Evolutionary conservation across 2,797 vertebrate genomes (phyloP).

Genomic region (Halcyon badia): DNA sequence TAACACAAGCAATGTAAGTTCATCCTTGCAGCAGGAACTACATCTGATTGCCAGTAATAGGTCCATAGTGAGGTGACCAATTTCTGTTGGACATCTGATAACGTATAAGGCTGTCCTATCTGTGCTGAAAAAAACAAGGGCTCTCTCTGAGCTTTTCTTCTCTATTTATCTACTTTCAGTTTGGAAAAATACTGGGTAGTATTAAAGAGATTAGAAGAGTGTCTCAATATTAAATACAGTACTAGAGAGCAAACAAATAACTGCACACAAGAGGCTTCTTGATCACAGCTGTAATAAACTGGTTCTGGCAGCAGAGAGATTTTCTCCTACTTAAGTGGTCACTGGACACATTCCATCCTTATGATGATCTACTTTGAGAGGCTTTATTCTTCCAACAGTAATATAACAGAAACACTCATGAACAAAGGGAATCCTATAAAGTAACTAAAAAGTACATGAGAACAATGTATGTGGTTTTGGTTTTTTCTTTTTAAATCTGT

Average conservation of each 20-base stretch:
- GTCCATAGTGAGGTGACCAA: background rate
- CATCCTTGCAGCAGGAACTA: background rate
- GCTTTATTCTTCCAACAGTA: constrained; percentile 49
- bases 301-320: constrained; percentile 37
- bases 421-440: constrained; percentile 13
- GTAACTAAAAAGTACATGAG: background rate
- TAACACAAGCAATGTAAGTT: background rate
- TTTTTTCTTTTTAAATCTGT: background rate
- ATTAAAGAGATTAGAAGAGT: background rate
- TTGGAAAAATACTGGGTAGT: background rate
- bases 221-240: background rate
- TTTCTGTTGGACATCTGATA: background rate
- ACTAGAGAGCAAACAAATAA: constrained; percentile 33
- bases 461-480: background rate
- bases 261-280: background rate
- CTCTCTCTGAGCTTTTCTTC: background rate
- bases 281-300: constrained; percentile 41
- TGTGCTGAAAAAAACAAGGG: background rate
- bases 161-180: background rate
- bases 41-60: background rate
- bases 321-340: constrained; percentile 28
- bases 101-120: background rate
- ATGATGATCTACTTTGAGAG: constrained; percentile 31
- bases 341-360: constrained; percentile 41
- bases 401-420: constrained; percentile 1